Conservation (phyloP, 2,797 vertebrate species). For the Ammospiza maritima region DNA sequence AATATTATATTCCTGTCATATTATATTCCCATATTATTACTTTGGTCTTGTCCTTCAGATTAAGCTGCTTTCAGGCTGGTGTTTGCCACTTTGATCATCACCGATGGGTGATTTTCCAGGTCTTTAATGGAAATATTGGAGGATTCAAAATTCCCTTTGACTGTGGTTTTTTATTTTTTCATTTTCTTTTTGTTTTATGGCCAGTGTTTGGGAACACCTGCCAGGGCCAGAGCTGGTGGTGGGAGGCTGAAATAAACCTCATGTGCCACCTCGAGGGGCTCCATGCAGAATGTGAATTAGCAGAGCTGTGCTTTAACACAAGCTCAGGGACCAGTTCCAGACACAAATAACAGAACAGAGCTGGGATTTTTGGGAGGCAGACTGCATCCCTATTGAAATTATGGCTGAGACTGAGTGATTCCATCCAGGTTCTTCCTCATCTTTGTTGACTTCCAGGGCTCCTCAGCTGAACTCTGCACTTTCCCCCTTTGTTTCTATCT, state of each 20-base stretch:
- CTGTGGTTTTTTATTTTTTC: background rate
- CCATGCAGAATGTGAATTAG: background rate
- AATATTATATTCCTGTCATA: too few relatives aligned
- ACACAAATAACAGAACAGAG: background rate
- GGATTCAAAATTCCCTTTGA: background rate
- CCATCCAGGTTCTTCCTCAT: background rate
- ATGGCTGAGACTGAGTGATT: background rate
- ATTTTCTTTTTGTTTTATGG: background rate
- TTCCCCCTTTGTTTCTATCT: background rate
- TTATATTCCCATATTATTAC: background rate
- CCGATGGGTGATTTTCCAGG: background rate
- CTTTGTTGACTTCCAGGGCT: background rate
- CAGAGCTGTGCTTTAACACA: slow-evolving; percentile 13
- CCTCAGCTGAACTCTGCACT: background rate
- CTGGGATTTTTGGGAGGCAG: background rate
- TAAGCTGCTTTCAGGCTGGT: background rate
- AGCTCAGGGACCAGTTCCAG: background rate
- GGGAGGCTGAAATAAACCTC: background rate
- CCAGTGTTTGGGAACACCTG: background rate
- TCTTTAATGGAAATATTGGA: background rate
- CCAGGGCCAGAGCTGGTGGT: background rate
- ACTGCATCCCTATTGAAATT: background rate
- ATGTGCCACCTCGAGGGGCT: fast-evolving
- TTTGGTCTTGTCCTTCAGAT: background rate
- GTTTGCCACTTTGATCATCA: background rate